A percentile compares a stretch with the other conserved stretches of the same genome.
Evolutionary conservation across 2,797 vertebrate genomes (phyloP).

Genomic region (Gambusia yucatana): DNA sequence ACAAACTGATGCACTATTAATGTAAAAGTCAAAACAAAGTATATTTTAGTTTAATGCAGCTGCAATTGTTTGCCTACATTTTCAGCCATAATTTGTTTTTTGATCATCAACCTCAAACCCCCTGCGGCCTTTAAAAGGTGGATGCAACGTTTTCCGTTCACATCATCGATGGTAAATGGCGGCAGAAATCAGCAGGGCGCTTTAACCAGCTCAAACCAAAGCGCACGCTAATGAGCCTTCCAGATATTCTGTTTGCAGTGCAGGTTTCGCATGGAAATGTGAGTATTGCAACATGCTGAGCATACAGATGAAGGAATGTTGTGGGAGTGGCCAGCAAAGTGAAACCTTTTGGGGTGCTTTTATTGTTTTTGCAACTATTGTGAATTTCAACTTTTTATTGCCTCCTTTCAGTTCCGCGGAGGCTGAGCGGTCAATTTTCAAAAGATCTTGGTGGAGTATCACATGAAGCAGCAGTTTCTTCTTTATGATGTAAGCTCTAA

Average conservation of each 20-base stretch:
- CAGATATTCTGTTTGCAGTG: conserved; percentile 5
- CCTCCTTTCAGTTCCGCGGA: conserved; percentile 11
- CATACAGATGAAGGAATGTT: conserved; percentile 20
- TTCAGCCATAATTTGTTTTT: conserved; percentile 8
- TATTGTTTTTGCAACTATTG: not conserved
- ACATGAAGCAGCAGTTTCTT: conserved; percentile 49
- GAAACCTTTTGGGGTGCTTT: not conserved
- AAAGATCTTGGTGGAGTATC: conserved; percentile 39
- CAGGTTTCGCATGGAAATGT: conserved; percentile 8
- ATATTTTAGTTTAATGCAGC: not conserved
- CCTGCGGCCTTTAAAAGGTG: conserved; percentile 6
- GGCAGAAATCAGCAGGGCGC: conserved; percentile 7
- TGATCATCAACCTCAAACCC: conserved; percentile 8
- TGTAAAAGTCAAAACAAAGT: not conserved
- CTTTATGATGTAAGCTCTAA: conserved; percentile 49
- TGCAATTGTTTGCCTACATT: conserved; percentile 8
- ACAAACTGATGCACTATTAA: conserved; percentile 22
- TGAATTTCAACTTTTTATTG: conserved; percentile 18
- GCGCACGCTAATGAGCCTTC: conserved; percentile 22
- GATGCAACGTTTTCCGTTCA: conserved; percentile 18
- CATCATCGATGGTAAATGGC: conserved; percentile 7
- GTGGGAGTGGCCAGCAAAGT: not conserved
- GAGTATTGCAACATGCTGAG: conserved; percentile 17
- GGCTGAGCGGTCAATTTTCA: conserved; percentile 30
- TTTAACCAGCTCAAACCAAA: conserved; percentile 17